Percentiles rank a stretch among this genome's conserved stretches.
phyloP scores from a whole-genome alignment of 2,113 vertebrate genomes.

The Labrus mixtus region DNA sequence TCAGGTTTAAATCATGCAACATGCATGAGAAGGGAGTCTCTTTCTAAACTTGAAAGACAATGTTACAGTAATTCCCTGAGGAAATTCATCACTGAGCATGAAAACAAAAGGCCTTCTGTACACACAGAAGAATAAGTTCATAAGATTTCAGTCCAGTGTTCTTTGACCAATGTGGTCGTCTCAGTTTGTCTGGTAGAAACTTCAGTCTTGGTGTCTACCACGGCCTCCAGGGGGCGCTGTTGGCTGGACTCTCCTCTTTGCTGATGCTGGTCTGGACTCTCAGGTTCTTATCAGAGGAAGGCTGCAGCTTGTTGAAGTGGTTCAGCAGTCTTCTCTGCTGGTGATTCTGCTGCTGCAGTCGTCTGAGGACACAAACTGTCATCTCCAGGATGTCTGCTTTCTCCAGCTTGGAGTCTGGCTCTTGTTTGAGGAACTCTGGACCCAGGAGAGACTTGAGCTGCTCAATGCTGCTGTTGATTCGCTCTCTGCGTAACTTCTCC shows the following conservation, averaged over 20 bases:
- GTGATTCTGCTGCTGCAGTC: conserved; percentile 48
- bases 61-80: conserved; percentile 27
- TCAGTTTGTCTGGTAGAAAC: conserved; percentile 14
- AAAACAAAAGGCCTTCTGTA: neutral
- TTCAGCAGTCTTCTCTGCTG: conserved; percentile 56
- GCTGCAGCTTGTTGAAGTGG: conserved; percentile 57
- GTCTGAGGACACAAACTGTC: conserved; percentile 63
- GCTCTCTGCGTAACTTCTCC: conserved; percentile 76
- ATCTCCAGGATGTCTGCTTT: conserved; percentile 79
- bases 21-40: conserved; percentile 42
- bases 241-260: conserved; percentile 56
- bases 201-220: conserved; percentile 50
- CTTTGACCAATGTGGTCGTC: conserved; percentile 51
- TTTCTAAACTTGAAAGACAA: conserved; percentile 41
- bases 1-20: conserved; percentile 45
- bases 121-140: neutral
- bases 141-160: neutral
- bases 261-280: conserved; percentile 41
- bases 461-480: conserved; percentile 78
- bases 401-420: conserved; percentile 82
- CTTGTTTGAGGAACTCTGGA: conserved; percentile 77
- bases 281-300: conserved; percentile 41
- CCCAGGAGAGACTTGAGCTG: conserved; percentile 63
- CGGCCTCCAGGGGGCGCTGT: conserved; percentile 70
- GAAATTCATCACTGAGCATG: neutral